These are phyloP conservation scores for Rafetus swinhoei DNA, from an alignment of 2,113 vertebrate species.

Conservation along the genomic window DNA sequence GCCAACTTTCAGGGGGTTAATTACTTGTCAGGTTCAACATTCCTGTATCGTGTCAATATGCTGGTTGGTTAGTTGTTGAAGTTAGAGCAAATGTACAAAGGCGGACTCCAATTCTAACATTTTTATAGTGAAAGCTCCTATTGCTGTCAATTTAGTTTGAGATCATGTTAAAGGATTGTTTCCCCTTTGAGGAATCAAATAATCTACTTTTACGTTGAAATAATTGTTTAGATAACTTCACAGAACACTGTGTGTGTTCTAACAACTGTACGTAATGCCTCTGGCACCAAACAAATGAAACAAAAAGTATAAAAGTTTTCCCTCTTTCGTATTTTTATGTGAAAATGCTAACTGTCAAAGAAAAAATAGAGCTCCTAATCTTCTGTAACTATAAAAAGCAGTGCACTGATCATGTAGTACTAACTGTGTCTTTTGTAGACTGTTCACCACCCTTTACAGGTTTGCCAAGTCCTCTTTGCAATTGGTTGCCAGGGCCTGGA, in stretches of 20 bases:
- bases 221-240: background rate
- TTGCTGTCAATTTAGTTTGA: background rate
- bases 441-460: constrained; percentile 66
- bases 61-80: background rate
- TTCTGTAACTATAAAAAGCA: constrained; percentile 16
- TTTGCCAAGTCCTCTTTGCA: constrained; percentile 56
- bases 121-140: background rate
- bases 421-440: constrained; percentile 52
- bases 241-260: background rate
- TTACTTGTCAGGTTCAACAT: background rate
- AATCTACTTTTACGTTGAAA: background rate
- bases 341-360: background rate
- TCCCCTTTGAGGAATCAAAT: background rate
- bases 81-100: background rate
- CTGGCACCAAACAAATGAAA: background rate
- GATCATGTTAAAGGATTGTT: background rate
- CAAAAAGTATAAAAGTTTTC: background rate
- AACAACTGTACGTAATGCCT: fast-evolving
- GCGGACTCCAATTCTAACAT: background rate
- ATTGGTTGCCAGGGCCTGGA: constrained; percentile 71
- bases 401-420: constrained; percentile 33
- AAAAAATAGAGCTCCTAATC: background rate
- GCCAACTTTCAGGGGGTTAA: background rate
- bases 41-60: background rate
- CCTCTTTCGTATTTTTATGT: background rate